These are phyloP conservation scores for Vireo altiloquus DNA, from an alignment of 2,113 vertebrate genomes.

Conservation along the genomic window DNA sequence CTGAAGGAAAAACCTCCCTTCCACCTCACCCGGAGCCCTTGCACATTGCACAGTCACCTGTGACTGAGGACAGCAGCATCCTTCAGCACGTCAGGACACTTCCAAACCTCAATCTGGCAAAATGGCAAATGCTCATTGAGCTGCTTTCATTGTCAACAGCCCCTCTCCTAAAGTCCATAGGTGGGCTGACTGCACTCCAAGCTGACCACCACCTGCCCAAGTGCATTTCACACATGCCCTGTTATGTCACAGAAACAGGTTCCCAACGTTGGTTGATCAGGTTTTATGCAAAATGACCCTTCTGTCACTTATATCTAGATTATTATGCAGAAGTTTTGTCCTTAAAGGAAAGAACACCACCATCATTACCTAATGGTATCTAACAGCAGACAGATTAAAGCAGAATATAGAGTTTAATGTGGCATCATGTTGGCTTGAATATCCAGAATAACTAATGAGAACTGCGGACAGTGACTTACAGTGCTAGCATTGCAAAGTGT, in stretches of 20 bases:
- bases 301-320: neutral
- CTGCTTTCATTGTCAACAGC: neutral
- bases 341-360: neutral
- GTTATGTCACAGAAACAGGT: neutral
- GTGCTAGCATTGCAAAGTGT: neutral
- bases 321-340: neutral
- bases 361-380: accelerated
- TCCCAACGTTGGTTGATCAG: neutral
- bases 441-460: neutral
- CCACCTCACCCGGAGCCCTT: neutral
- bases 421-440: neutral
- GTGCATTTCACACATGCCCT: neutral
- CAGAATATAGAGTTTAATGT: neutral
- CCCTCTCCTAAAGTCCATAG: neutral
- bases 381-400: neutral
- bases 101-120: neutral
- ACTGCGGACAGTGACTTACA: neutral
- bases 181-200: neutral
- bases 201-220: neutral
- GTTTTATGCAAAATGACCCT: neutral
- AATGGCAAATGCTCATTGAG: neutral
- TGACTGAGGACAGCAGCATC: neutral
- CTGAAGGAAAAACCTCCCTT: neutral
- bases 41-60: accelerated
- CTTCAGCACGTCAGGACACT: neutral